Evolutionary conservation across 2,888 invertebrate species (phyloP).

Genomic region (Pterobdella sp.): DNA sequence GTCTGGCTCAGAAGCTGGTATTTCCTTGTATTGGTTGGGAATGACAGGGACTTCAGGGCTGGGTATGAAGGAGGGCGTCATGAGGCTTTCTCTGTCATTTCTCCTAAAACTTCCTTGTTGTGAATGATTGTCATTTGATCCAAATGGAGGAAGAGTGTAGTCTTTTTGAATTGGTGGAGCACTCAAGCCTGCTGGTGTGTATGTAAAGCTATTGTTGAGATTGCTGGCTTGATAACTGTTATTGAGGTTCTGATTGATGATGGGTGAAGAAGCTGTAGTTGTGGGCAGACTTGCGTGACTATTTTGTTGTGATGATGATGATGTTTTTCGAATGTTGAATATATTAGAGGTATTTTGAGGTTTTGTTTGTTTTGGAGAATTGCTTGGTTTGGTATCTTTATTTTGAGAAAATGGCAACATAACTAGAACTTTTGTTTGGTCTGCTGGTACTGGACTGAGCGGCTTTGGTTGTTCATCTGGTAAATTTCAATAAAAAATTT

Average conservation of each 20-base stretch:
- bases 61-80: conserved; percentile 11
- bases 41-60: neutral
- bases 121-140: neutral
- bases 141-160: conserved; percentile 25
- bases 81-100: conserved; percentile 17
- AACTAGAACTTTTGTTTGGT: conserved; percentile 13
- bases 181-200: neutral
- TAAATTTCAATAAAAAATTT: neutral
- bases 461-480: conserved; percentile 11
- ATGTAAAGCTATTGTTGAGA: neutral
- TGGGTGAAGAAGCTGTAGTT: neutral
- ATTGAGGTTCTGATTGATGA: neutral
- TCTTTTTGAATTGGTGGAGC: conserved; percentile 20
- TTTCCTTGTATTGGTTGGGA: conserved; percentile 27
- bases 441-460: neutral
- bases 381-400: neutral
- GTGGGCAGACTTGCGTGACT: neutral
- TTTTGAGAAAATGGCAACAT: conserved; percentile 15
- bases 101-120: conserved; percentile 9
- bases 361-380: conserved; percentile 4
- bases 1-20: conserved; percentile 50
- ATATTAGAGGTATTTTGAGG: neutral
- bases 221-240: neutral
- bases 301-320: neutral
- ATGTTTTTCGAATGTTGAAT: conserved; percentile 1